Evolutionary conservation across 2,797 vertebrate genomes (phyloP), one percentile per base, ranked within the genome.

Genomic region (Graptemys geographica): DNA sequence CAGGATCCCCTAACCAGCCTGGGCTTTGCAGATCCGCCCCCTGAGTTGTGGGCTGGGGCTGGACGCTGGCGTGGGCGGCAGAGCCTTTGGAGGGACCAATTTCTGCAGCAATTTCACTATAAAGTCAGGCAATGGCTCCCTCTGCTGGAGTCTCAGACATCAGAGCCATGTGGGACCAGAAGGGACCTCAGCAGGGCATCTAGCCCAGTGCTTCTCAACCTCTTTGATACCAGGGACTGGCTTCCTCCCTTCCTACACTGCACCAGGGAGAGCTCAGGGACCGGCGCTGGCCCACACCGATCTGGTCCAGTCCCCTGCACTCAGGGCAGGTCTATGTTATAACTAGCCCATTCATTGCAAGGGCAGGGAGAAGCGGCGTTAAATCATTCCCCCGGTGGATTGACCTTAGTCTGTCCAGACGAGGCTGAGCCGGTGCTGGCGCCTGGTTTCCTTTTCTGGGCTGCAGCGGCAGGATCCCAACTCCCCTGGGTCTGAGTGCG

Each of bases 41-140:
- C 56, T 57, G 56, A 57, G 56, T 28, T 31, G 57, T 57, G 56
- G 27, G 56, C 27, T 59, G 57, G 57, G 28, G 31, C 31, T 18
- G 31, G 59, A 62, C 33, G 27, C 3, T 33, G 62, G 62, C 4
- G 7, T 31, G 59, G 28, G 31, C 1, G 15, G 59, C 16, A 12
- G 15, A 69, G 33, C 18, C 33, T 65, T n/a, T 10, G 16, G n/a
- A 69, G 18, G 62, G 62, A 37, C n/a, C 18, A 9, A 19, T 31
- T n/a, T 65, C 33, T 18, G 62, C 33, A 65, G 62, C 31, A n/a
- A 37, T 81, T 79, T 21, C 81, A 13, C 51, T 49, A 31, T 41
- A 23, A 65, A 56, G 25, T 27, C 49, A 87, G 87, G 23, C 90
- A 87, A 82, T 5, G 41, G 57, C 82, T 92, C 90, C 85, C 90